A percentile compares a stretch with the other conserved stretches of the same genome.
These are phyloP conservation scores for Miichthys miiuy DNA, from an alignment of 2,797 vertebrate species.

Conservation along the genomic window DNA sequence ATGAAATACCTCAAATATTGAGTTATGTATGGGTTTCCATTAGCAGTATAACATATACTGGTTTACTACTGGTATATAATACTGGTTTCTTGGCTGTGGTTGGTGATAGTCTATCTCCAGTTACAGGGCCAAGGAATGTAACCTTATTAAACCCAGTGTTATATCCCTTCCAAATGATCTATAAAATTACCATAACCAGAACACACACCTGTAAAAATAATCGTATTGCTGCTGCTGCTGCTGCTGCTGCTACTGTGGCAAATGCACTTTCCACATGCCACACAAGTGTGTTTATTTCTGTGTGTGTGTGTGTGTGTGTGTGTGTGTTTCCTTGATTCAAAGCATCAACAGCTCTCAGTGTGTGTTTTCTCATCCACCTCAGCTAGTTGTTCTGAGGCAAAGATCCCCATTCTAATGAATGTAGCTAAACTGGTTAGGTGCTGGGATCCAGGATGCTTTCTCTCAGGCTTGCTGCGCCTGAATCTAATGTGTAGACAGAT, in stretches of 20 bases:
- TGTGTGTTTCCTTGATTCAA: conserved; percentile 25
- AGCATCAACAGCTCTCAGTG: conserved; percentile 42
- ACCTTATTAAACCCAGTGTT: conserved; percentile 52
- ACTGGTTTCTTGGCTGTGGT: conserved; percentile 24
- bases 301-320: conserved; percentile 10
- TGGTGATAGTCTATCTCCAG: conserved; percentile 38
- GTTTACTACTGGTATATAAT: conserved; percentile 2
- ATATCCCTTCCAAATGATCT: conserved; percentile 54
- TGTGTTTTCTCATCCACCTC: conserved; percentile 50
- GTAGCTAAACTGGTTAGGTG: conserved; percentile 74
- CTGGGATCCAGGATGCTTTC: conserved; percentile 58
- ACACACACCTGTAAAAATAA: conserved; percentile 53
- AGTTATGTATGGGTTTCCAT: conserved; percentile 40
- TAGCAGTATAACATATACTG: conserved; percentile 29
- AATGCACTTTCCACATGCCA: not conserved
- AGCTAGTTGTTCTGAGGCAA: conserved; percentile 68
- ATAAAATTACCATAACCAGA: conserved; percentile 55
- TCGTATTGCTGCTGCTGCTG: conserved; percentile 10
- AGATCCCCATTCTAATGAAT: conserved; percentile 66
- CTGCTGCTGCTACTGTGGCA: conserved; percentile 13
- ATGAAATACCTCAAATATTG: conserved; percentile 25
- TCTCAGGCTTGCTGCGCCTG: conserved; percentile 67
- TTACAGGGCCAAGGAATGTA: conserved; percentile 33
- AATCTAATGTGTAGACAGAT: conserved; percentile 77
- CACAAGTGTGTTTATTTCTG: conserved; percentile 8